These are phyloP conservation scores for Rhinoptilus africanus DNA, from an alignment of 2,113 vertebrate species.

Conservation along the genomic window DNA sequence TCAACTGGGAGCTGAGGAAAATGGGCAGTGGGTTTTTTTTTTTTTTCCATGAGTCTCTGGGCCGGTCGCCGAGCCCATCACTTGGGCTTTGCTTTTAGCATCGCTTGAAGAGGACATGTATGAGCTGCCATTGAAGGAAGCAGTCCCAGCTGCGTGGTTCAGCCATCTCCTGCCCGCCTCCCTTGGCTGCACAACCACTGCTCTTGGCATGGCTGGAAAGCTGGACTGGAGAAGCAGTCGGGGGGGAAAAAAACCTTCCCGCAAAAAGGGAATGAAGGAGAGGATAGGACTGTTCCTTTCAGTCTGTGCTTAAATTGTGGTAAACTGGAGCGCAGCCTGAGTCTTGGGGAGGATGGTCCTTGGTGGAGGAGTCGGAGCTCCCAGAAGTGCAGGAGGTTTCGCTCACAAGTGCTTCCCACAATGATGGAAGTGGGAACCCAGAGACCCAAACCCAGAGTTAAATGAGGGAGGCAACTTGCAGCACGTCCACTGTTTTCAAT, in stretches of 20 bases:
- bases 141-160: background rate
- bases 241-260: background rate
- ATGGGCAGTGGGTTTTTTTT: background rate
- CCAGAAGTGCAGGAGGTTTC: background rate
- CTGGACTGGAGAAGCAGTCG: background rate
- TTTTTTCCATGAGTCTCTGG: background rate
- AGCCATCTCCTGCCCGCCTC: background rate
- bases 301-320: background rate
- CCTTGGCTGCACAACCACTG: background rate
- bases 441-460: background rate
- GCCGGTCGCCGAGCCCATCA: background rate
- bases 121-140: background rate
- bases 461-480: background rate
- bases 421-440: background rate
- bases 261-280: background rate
- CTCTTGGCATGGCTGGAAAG: background rate
- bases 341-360: rapidly evolving
- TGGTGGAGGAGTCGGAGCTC: background rate
- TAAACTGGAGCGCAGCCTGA: background rate
- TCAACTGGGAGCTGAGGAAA: background rate
- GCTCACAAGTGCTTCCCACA: rapidly evolving
- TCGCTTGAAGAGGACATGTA: background rate
- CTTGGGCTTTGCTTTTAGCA: background rate
- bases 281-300: background rate
- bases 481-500: rapidly evolving